Evolutionary conservation across 1,140 invertebrate species (phyloP).

Genomic region (Aphis gossypii): DNA sequence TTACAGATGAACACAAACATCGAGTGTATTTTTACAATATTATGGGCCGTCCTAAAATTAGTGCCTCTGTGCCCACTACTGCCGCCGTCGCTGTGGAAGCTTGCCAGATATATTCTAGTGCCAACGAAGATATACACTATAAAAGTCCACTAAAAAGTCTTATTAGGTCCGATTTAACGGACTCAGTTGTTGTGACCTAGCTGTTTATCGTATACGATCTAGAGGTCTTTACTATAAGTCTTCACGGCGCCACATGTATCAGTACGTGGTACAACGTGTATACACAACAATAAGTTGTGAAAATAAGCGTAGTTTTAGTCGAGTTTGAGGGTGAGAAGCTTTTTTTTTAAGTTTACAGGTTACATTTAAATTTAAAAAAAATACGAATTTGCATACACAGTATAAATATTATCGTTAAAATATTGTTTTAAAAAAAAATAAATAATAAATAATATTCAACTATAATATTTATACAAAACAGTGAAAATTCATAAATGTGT

Average conservation of each 20-base stretch:
- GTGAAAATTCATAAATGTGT: background rate
- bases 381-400: background rate
- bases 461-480: background rate
- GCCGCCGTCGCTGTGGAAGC: background rate
- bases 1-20: conserved; percentile 5
- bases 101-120: background rate
- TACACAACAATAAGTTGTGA: background rate
- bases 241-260: background rate
- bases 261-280: background rate
- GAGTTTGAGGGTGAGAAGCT: background rate
- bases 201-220: background rate
- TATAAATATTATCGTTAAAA: background rate
- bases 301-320: background rate
- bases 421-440: background rate
- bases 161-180: conserved; percentile 7
- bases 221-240: background rate
- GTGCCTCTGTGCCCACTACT: background rate
- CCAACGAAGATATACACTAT: background rate
- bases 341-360: background rate
- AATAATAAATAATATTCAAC: too few species aligned
- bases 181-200: background rate
- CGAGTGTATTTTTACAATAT: conserved; percentile 30
- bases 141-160: conserved; percentile 13
- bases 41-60: conserved; percentile 12
- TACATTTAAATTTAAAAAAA: background rate